Evolutionary conservation across 2,113 vertebrate species (phyloP), one percentile per base, ranked within the genome.

Genomic region (Abramis brama): DNA sequence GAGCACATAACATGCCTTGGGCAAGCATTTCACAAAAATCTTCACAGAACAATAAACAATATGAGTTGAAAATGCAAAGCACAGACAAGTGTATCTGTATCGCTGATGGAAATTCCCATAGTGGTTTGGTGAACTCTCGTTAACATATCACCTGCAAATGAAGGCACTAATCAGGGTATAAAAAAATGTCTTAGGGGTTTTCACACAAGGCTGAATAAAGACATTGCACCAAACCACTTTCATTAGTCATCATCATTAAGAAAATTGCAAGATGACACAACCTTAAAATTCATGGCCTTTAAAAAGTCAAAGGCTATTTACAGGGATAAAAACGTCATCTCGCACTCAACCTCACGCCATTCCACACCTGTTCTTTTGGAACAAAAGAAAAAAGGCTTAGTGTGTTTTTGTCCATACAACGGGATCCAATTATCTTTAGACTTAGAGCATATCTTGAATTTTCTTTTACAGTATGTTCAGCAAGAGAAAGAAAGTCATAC

Each of bases 31-130:
- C 47, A 57, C 83, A 79, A 86, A 86, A 83, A 66, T 57, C 17
- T 30, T 30, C 43, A 15, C 59, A 27, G 76, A 66, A 77, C 79
- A 74, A 85, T 50, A 84, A 78, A 77, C 85, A 66, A 87, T 76
- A 81, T 55, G 52, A 75, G 74, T 59, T 81, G 75, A 81, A 89
- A 79, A 86, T 27, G 57, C 25, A 39, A 82, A 82, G 71, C 64
- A 19, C 39, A 79, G 80, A 86, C 62, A 82, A 88, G 68, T 85
- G 85, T 83, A 81, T 68, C 75, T 79, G 59, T 87, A 85, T 88
- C 76, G 45, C 66, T 45, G 70, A 78, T 87, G 88, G 90, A 90
- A 86, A 90, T 86, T 88, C 87, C 91, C 91, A 62, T 15, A 33
- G 27, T 47, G 76, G 78, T 83, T 87, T 85, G 64, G 27, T 59